Percentiles rank a stretch among this genome's conserved stretches.
Evolutionary conservation across 1,140 invertebrate genomes (phyloP).

Genomic region (Bemisia tabaci): DNA sequence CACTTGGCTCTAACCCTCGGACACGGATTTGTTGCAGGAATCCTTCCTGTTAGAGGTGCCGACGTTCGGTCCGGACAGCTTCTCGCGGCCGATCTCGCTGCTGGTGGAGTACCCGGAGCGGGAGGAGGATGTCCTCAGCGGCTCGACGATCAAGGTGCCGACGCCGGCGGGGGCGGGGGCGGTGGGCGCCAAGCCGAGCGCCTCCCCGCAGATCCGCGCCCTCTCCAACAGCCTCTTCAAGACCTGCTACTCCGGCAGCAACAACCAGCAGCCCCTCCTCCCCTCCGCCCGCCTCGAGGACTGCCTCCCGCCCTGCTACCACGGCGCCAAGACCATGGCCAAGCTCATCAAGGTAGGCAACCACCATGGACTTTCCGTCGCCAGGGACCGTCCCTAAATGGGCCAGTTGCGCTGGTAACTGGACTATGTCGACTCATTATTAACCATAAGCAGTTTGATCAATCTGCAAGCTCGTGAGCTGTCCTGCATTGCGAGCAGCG

Average conservation of each 20-base stretch:
- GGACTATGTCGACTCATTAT: no score
- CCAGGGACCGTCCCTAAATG: no score
- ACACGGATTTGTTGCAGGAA: slow-evolving; percentile 23
- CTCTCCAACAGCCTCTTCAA: slow-evolving; percentile 21
- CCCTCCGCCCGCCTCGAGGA: slow-evolving; percentile 30
- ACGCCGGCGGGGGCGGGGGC: slow-evolving; percentile 13
- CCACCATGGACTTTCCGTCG: no score
- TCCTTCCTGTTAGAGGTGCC: slow-evolving; percentile 29
- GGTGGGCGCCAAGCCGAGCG: slow-evolving; percentile 1
- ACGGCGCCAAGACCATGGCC: slow-evolving; percentile 38
- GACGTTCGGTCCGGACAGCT: slow-evolving; percentile 26
- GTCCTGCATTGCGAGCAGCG: no score
- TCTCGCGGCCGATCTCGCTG: slow-evolving; percentile 26
- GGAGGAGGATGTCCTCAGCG: slow-evolving; percentile 25
- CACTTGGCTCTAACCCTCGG: not conserved
- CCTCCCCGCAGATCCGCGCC: slow-evolving; percentile 12
- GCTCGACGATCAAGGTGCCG: slow-evolving; percentile 16
- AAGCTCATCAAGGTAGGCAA: slow-evolving; percentile 40
- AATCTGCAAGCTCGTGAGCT: no score
- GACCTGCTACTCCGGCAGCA: slow-evolving; percentile 29
- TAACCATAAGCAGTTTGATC: no score
- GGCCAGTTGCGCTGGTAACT: no score
- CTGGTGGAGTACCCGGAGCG: slow-evolving; percentile 27
- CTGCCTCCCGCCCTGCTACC: slow-evolving; percentile 41
- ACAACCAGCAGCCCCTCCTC: slow-evolving; percentile 23